Evolutionary conservation across 2,113 vertebrate genomes (phyloP).

Genomic region (Cyphomyrus plagiostoma): DNA sequence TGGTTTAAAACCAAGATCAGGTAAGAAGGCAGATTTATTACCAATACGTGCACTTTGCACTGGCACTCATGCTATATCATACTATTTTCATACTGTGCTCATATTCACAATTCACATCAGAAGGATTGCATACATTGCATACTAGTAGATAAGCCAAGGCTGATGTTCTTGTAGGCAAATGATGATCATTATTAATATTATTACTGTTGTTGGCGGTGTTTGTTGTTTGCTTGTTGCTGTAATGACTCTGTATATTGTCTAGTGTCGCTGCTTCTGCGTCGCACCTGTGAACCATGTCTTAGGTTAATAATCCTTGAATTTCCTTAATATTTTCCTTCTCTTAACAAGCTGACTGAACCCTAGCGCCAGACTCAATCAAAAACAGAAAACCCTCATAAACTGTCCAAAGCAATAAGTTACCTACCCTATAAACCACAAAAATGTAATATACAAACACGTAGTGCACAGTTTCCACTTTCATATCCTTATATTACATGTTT

Average conservation of each 20-base stretch:
- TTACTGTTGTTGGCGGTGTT: not conserved
- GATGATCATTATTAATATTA: not conserved
- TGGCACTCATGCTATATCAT: not conserved
- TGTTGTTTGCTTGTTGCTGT: not conserved
- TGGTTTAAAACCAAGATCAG: constrained; percentile 93
- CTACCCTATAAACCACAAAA: not conserved
- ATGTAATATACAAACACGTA: not conserved
- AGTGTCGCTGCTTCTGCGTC: not conserved
- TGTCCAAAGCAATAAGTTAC: not conserved
- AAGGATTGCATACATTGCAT: not conserved
- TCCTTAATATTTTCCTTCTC: not conserved
- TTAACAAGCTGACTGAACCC: not conserved
- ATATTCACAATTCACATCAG: not conserved
- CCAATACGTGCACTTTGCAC: not conserved
- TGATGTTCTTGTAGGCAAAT: not conserved
- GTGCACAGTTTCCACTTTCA: not conserved
- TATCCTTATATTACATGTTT: not conserved
- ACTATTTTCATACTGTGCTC: not conserved
- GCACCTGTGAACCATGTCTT: not conserved
- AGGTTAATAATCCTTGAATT: not conserved
- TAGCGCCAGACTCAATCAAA: not conserved
- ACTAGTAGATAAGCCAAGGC: not conserved
- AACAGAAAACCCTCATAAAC: not conserved
- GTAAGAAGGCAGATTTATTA: constrained; percentile 51
- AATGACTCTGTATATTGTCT: not conserved